Conservation (phyloP, 2,888 invertebrate species). For the Yponomeuta cagnagella region DNA sequence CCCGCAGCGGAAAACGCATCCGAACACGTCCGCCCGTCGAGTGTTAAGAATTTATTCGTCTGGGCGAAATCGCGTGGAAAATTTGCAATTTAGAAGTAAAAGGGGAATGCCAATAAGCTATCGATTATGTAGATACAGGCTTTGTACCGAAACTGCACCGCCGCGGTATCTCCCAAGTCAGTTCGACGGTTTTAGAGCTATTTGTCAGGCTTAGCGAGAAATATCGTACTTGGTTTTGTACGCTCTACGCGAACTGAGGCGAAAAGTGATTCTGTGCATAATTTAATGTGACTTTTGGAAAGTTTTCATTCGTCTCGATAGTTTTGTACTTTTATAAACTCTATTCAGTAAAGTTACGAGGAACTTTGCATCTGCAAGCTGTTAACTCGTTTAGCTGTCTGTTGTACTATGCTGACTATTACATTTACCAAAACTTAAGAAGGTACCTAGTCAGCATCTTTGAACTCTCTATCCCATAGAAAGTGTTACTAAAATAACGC, state of each 20-base stretch:
- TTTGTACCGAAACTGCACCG: constrained; percentile 62
- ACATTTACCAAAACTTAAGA: too few relatives aligned
- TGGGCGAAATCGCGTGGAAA: constrained; percentile 71
- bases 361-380: neutral
- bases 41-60: constrained; percentile 67
- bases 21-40: constrained; percentile 26
- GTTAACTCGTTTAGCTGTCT: neutral
- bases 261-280: constrained; percentile 4
- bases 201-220: constrained; percentile 55
- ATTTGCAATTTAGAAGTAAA: constrained; percentile 75
- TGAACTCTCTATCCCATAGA: too few relatives aligned
- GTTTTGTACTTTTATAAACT: neutral
- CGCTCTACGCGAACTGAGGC: neutral
- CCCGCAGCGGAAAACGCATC: neutral
- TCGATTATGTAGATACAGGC: constrained; percentile 73
- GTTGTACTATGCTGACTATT: too few relatives aligned
- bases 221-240: constrained; percentile 31
- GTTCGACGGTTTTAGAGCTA: constrained; percentile 51
- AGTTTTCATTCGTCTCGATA: neutral
- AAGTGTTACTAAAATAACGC: too few relatives aligned
- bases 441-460: too few relatives aligned
- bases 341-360: neutral
- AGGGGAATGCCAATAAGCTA: constrained; percentile 72
- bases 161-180: constrained; percentile 59
- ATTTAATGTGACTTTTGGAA: neutral